A percentile compares a stretch with the other conserved stretches of the same genome.
phyloP scores from a whole-genome alignment of 2,888 invertebrate species.

The Acronicta leporina region DNA sequence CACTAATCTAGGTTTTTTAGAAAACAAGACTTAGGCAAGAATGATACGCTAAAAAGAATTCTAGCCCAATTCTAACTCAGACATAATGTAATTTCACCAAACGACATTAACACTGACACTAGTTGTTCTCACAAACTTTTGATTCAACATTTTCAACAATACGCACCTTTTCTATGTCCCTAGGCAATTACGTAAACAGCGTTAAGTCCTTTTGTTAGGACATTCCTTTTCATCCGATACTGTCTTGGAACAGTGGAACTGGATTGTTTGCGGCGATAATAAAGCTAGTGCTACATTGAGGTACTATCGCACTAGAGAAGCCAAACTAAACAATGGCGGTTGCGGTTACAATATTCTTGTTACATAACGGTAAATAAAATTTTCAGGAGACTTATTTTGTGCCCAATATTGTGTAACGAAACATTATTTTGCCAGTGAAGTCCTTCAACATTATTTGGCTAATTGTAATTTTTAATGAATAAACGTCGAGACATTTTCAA shows the following conservation, averaged over 20 bases:
- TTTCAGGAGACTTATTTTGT: too few species aligned
- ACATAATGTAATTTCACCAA: conserved; percentile 4
- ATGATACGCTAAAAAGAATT: too few species aligned
- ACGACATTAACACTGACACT: background rate
- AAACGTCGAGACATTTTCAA: too few species aligned
- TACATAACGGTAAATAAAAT: too few species aligned
- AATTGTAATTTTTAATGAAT: too few species aligned
- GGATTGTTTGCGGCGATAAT: conserved; percentile 50
- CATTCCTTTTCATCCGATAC: conserved; percentile 43
- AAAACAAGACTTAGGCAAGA: too few species aligned
- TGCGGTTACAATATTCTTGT: too few species aligned
- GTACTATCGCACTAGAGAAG: background rate
- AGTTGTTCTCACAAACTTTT: conserved; percentile 14
- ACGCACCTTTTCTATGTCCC: conserved; percentile 6
- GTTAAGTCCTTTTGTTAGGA: conserved; percentile 34
- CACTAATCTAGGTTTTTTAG: too few species aligned
- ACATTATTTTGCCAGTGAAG: too few species aligned
- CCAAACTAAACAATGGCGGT: too few species aligned
- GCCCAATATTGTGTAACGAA: too few species aligned
- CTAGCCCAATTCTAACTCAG: background rate
- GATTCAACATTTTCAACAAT: conserved; percentile 21
- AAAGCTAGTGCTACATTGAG: conserved; percentile 36
- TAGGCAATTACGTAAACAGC: conserved; percentile 42
- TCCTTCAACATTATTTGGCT: too few species aligned
- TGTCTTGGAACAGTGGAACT: conserved; percentile 23